phyloP scores from a whole-genome alignment of 1,140 invertebrate species.

The Sweltsa coloradensis region DNA sequence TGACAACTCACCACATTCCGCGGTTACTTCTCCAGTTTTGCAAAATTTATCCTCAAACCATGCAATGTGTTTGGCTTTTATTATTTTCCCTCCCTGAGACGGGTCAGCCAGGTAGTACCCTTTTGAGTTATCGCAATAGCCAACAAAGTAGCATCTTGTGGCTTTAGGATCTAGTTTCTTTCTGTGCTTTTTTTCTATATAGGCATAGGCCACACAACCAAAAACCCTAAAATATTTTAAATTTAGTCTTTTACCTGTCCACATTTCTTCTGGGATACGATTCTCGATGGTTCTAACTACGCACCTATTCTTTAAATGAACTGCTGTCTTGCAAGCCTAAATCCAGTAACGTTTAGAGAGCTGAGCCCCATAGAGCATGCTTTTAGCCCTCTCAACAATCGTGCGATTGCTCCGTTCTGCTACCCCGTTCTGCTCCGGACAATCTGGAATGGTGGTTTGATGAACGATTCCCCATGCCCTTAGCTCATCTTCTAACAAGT shows the following conservation, averaged over 20 bases:
- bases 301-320: constrained; percentile 29
- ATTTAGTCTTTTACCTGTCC: constrained; percentile 20
- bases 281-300: constrained; percentile 11
- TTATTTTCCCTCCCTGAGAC: too few relatives aligned
- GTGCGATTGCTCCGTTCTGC: constrained; percentile 30
- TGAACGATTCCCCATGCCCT: constrained; percentile 18
- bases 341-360: constrained; percentile 27
- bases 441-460: constrained; percentile 20
- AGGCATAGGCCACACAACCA: constrained; percentile 23
- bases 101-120: constrained; percentile 15
- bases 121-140: constrained; percentile 15
- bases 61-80: too few relatives aligned
- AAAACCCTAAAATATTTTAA: constrained; percentile 24
- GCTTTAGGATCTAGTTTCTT: constrained; percentile 18
- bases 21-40: too few relatives aligned
- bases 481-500: background rate
- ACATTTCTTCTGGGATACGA: constrained; percentile 22
- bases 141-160: constrained; percentile 15
- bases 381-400: constrained; percentile 26
- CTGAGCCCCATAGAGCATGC: constrained; percentile 24
- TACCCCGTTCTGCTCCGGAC: constrained; percentile 30
- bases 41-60: too few relatives aligned
- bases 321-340: constrained; percentile 29
- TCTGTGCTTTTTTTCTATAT: constrained; percentile 18
- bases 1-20: too few relatives aligned